Evolutionary conservation across 2,113 vertebrate genomes (phyloP).

Genomic region (Actenoides lindsayi): DNA sequence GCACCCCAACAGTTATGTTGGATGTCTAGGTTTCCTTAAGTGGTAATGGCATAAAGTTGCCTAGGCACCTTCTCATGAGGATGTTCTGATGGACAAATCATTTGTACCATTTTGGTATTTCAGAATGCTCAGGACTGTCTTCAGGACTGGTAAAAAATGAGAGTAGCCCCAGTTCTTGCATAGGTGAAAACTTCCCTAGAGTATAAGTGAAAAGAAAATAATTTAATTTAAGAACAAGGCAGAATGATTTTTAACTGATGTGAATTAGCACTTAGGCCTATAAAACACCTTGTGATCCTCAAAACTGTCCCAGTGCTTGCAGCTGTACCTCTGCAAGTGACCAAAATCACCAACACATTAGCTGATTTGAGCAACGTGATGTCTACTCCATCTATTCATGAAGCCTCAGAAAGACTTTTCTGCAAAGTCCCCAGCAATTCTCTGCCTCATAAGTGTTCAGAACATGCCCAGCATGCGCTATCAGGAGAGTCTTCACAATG

Average conservation of each 20-base stretch:
- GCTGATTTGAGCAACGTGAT: background rate
- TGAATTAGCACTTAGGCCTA: background rate
- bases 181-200: background rate
- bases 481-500: no score
- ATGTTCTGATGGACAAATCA: background rate
- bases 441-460: background rate
- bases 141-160: background rate
- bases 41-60: background rate
- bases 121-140: background rate
- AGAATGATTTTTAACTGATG: background rate
- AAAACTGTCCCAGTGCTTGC: background rate
- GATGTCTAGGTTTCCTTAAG: background rate
- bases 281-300: background rate
- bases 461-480: background rate
- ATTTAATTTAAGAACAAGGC: background rate
- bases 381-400: background rate
- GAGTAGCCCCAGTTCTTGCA: background rate
- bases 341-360: background rate
- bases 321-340: background rate
- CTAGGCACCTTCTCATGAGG: background rate
- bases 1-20: background rate
- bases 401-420: background rate
- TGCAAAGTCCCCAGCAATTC: background rate
- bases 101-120: background rate
- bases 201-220: background rate